Conservation (phyloP, 2,113 vertebrate genomes). For the Catharus fuscescens region DNA sequence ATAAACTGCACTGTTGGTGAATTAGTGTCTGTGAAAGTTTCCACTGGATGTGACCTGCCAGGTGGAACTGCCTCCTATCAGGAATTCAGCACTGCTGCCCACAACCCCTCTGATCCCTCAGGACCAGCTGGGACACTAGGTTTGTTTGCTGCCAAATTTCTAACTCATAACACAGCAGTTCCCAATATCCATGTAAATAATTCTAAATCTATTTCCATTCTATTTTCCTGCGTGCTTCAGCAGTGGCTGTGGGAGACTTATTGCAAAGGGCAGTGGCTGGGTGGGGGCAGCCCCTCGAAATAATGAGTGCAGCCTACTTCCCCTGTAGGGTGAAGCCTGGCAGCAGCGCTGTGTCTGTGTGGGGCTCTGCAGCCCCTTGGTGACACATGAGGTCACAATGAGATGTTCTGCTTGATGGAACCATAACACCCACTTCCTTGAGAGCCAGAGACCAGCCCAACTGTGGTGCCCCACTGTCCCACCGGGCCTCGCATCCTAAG, state of each 20-base stretch:
- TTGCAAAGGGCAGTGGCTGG: background rate
- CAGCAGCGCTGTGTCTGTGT: background rate
- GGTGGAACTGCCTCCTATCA: background rate
- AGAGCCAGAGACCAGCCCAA: background rate
- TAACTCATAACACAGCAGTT: background rate
- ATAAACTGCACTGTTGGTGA: background rate
- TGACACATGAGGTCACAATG: background rate
- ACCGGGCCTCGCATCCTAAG: background rate
- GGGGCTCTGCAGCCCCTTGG: background rate
- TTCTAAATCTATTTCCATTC: rapidly evolving
- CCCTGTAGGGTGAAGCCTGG: background rate
- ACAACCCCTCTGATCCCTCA: background rate
- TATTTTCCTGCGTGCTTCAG: background rate
- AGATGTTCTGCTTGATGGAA: background rate
- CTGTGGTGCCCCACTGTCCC: background rate
- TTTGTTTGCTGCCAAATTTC: background rate
- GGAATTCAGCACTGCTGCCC: background rate
- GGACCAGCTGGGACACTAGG: background rate
- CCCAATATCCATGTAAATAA: background rate
- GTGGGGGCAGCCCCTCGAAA: background rate
- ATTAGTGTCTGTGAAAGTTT: background rate
- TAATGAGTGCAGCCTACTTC: background rate
- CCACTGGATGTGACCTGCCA: background rate
- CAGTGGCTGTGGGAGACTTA: rapidly evolving
- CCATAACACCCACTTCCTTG: background rate